A percentile compares a stretch with the other conserved stretches of the same genome.
Evolutionary conservation across 2,888 invertebrate genomes (phyloP).

Genomic region (Chironomus tentans): DNA sequence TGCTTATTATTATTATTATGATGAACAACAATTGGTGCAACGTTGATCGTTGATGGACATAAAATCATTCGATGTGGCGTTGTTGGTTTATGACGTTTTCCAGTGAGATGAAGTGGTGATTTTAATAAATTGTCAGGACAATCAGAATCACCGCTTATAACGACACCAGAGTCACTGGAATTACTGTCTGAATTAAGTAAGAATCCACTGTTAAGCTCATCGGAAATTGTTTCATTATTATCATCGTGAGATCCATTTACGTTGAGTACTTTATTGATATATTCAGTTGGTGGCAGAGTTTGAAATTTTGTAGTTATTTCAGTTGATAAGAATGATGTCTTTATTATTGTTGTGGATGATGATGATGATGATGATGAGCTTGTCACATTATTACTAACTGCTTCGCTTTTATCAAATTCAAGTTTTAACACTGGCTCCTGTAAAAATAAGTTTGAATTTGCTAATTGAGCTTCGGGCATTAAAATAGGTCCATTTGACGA

Average conservation of each 20-base stretch:
- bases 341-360: conserved; percentile 32
- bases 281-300: conserved; percentile 13
- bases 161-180: conserved; percentile 43
- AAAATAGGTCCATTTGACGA: neutral
- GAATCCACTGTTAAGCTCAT: conserved; percentile 36
- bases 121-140: neutral
- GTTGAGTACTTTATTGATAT: conserved; percentile 23
- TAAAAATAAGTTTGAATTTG: conserved; percentile 37
- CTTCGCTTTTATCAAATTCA: conserved; percentile 37
- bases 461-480: neutral
- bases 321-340: conserved; percentile 31
- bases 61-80: conserved; percentile 53
- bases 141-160: conserved; percentile 31
- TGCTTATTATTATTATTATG: neutral
- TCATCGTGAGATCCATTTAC: conserved; percentile 15
- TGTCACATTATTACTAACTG: conserved; percentile 33
- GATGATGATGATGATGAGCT: too few species aligned
- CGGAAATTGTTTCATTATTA: conserved; percentile 31
- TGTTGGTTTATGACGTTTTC: conserved; percentile 38
- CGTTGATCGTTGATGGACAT: conserved; percentile 40
- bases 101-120: conserved; percentile 28
- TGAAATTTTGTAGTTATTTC: conserved; percentile 9
- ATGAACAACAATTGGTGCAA: conserved; percentile 27
- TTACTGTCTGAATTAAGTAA: conserved; percentile 38
- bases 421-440: conserved; percentile 41